A percentile compares a stretch with the other conserved stretches of the same genome.
Evolutionary conservation across 2,113 vertebrate species (phyloP).

Genomic region (Prochilodus magdalenae): DNA sequence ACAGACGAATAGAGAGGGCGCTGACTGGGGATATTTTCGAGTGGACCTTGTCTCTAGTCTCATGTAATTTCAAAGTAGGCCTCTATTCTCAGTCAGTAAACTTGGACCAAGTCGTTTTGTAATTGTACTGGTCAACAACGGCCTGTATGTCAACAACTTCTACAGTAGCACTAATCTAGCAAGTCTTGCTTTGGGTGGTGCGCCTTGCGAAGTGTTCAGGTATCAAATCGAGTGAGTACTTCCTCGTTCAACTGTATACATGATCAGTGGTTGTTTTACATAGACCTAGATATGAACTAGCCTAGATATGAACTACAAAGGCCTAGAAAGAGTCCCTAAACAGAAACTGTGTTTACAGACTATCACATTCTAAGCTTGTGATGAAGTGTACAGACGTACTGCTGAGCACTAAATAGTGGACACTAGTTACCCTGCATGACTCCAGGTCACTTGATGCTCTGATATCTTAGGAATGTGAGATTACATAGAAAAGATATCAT

Average conservation of each 20-base stretch:
- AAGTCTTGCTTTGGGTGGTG: not conserved
- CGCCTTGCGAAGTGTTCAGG: not conserved
- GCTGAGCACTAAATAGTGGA: not conserved
- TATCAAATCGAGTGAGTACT: not conserved
- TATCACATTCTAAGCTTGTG: no score
- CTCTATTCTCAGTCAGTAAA: not conserved
- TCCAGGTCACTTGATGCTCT: not conserved
- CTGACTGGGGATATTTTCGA: not conserved
- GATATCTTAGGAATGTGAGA: not conserved
- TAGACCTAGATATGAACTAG: not conserved
- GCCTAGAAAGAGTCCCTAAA: no score
- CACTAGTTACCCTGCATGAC: not conserved
- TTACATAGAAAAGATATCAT: no score
- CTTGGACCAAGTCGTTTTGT: not conserved
- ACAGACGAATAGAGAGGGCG: not conserved
- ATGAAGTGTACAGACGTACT: not conserved
- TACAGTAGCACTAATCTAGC: not conserved
- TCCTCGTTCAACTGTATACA: not conserved
- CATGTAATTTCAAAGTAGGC: not conserved
- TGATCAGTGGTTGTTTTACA: not conserved
- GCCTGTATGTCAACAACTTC: no score
- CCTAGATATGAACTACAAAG: not conserved
- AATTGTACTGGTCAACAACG: not conserved
- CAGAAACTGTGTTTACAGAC: not conserved
- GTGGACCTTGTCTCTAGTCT: no score